Evolutionary conservation across 2,113 vertebrate genomes (phyloP).

Genomic region (Dromas ardeola): DNA sequence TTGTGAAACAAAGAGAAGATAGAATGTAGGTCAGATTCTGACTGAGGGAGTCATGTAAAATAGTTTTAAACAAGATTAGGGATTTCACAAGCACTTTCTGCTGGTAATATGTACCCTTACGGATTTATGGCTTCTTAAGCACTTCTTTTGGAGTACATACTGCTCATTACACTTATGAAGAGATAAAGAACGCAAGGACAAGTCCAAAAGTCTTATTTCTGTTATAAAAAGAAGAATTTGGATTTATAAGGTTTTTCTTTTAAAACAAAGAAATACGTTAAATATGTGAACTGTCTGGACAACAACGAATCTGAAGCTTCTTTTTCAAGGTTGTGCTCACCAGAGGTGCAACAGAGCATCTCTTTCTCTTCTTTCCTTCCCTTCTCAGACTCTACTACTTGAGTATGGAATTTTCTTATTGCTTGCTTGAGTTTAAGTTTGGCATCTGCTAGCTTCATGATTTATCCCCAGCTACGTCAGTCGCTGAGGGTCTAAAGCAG

Average conservation of each 20-base stretch:
- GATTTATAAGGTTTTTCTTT: background rate
- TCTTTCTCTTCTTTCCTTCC: background rate
- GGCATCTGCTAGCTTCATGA: background rate
- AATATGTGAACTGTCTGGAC: background rate
- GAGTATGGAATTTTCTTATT: background rate
- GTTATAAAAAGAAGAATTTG: background rate
- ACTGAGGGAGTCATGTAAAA: background rate
- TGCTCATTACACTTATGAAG: background rate
- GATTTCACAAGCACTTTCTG: conserved; percentile 20
- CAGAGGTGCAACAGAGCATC: background rate
- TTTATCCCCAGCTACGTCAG: background rate
- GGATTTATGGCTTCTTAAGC: background rate
- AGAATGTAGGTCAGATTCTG: conserved; percentile 39
- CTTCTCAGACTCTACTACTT: background rate
- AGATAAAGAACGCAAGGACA: background rate
- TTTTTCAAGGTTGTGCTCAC: background rate
- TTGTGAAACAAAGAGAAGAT: conserved; percentile 28
- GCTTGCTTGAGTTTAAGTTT: background rate
- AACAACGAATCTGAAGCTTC: background rate
- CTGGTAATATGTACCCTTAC: background rate
- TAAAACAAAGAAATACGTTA: background rate
- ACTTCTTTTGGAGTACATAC: background rate
- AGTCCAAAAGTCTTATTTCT: background rate
- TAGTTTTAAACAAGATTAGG: background rate
- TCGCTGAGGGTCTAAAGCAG: background rate